Evolutionary conservation across 2,888 invertebrate genomes (phyloP).

Genomic region (Pardosa pseudoannulata): DNA sequence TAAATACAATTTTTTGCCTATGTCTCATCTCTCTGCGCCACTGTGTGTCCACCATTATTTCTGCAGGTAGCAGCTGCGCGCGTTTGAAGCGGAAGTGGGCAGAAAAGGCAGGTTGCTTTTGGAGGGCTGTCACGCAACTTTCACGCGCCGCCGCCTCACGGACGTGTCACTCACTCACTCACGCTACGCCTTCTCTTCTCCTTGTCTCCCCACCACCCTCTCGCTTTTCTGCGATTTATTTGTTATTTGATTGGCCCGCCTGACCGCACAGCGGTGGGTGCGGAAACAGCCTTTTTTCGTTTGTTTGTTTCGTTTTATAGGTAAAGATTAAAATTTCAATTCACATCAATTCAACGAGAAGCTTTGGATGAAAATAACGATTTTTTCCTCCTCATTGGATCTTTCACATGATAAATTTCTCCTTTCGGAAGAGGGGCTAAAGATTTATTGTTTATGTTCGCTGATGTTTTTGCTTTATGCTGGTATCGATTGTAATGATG

Average conservation of each 20-base stretch:
- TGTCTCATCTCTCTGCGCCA: background rate
- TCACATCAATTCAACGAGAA: no score
- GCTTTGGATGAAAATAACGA: no score
- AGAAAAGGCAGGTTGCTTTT: constrained; percentile 13
- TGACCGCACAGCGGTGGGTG: background rate
- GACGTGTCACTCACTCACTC: constrained; percentile 40
- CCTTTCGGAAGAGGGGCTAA: no score
- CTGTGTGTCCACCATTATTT: background rate
- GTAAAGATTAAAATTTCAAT: no score
- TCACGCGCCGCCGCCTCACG: constrained; percentile 48
- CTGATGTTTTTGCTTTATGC: no score
- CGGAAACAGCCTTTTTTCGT: background rate
- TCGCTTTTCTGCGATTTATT: background rate
- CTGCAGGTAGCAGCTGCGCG: constrained; percentile 12
- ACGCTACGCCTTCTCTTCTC: background rate
- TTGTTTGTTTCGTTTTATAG: no score
- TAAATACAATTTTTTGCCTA: background rate
- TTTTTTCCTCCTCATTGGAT: no score
- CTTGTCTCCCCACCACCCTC: background rate
- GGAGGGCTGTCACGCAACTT: constrained; percentile 33
- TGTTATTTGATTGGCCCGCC: constrained; percentile 2
- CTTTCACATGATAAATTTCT: no score
- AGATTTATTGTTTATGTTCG: no score
- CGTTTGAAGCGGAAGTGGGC: constrained; percentile 13
- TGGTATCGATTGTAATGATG: no score